Conservation (phyloP, 2,888 invertebrate genomes). For the Caenorhabditis uteleia region DNA sequence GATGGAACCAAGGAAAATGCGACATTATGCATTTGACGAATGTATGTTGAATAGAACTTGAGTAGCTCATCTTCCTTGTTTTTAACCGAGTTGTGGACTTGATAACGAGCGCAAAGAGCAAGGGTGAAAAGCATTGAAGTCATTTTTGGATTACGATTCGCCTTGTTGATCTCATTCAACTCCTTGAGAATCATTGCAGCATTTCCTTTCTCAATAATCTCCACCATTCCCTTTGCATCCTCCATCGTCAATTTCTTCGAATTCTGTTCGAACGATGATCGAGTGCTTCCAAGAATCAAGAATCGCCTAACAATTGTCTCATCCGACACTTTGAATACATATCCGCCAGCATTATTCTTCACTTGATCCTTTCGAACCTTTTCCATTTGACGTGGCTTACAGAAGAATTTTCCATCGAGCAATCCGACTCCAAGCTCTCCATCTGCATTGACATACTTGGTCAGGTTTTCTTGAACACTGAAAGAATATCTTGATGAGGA, state of each 20-base stretch:
- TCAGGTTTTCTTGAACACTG: no score
- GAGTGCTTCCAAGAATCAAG: slow-evolving; percentile 70
- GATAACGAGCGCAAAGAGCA: slow-evolving; percentile 75
- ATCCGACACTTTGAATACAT: slow-evolving; percentile 69
- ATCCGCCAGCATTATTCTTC: slow-evolving; percentile 68
- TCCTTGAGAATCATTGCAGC: slow-evolving; percentile 69
- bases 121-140: slow-evolving; percentile 76
- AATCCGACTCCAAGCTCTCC: slow-evolving; percentile 6
- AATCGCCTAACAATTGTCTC: slow-evolving; percentile 69
- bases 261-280: slow-evolving; percentile 68
- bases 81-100: slow-evolving; percentile 53
- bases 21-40: slow-evolving; percentile 41
- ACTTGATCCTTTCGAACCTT: slow-evolving; percentile 58
- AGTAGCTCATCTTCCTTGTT: slow-evolving; percentile 37
- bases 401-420: slow-evolving; percentile 12
- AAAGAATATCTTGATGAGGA: no score
- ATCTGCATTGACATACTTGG: no score
- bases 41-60: slow-evolving; percentile 39
- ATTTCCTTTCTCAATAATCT: slow-evolving; percentile 67
- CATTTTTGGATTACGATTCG: slow-evolving; percentile 70
- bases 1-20: slow-evolving; percentile 65
- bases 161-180: slow-evolving; percentile 66
- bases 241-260: slow-evolving; percentile 68
- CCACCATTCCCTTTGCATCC: slow-evolving; percentile 67
- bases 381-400: slow-evolving; percentile 52